Percentiles rank a stretch among this genome's conserved stretches.
Conservation (phyloP, 2,797 vertebrate species). For the Toxotes lorentzi region DNA sequence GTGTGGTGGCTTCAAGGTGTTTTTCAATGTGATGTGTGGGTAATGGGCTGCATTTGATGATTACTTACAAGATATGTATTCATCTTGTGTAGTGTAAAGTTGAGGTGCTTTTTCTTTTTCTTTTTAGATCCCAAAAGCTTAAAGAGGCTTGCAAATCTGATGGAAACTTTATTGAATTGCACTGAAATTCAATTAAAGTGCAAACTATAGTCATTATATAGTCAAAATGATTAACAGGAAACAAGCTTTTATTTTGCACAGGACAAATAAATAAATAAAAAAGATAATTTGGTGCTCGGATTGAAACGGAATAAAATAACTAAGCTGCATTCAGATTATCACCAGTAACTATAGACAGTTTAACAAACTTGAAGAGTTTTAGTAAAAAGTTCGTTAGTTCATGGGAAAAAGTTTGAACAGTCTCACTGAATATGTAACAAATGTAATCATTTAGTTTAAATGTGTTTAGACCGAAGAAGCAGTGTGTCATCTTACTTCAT, state of each 20-base stretch:
- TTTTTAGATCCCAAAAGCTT: slow-evolving; percentile 35
- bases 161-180: slow-evolving; percentile 39
- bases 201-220: slow-evolving; percentile 5
- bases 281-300: slow-evolving; percentile 11
- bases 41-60: slow-evolving; percentile 74
- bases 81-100: slow-evolving; percentile 32
- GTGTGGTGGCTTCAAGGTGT: slow-evolving; percentile 79
- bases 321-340: slow-evolving; percentile 18
- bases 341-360: slow-evolving; percentile 18
- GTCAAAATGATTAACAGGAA: slow-evolving; percentile 38
- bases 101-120: slow-evolving; percentile 13
- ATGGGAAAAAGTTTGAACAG: slow-evolving; percentile 23
- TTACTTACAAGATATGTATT: slow-evolving; percentile 61
- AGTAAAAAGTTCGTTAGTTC: slow-evolving; percentile 6
- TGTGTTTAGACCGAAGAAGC: slow-evolving; percentile 54
- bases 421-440: slow-evolving; percentile 43
- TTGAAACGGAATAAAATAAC: slow-evolving; percentile 18
- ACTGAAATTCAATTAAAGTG: slow-evolving; percentile 43
- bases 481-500: slow-evolving; percentile 51
- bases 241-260: background rate
- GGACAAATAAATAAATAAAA: slow-evolving; percentile 4
- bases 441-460: slow-evolving; percentile 55
- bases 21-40: slow-evolving; percentile 73
- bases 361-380: slow-evolving; percentile 4
- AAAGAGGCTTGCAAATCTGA: slow-evolving; percentile 50